These are phyloP conservation scores for Parauchenoglanis ngamensis DNA, from an alignment of 2,797 vertebrate genomes.

Conservation along the genomic window DNA sequence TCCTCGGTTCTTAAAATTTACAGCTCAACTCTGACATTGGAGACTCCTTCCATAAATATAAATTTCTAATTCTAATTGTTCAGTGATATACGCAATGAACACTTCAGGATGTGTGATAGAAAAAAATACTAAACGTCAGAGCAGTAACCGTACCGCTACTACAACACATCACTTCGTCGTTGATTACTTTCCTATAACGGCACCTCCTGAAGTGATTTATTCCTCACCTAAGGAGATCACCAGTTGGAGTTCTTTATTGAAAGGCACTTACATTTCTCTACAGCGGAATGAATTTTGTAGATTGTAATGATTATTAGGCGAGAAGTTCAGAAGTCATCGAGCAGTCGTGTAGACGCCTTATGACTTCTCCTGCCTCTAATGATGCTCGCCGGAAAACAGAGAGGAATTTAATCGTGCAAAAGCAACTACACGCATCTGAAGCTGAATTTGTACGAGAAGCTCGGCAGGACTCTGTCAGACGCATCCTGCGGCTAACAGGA, in stretches of 20 bases:
- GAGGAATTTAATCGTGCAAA: background rate
- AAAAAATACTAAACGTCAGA: background rate
- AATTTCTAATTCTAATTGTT: background rate
- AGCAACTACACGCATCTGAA: background rate
- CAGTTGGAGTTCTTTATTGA: background rate
- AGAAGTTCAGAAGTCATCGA: slow-evolving; percentile 15
- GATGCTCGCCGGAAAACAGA: slow-evolving; percentile 11
- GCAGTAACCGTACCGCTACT: background rate
- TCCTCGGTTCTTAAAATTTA: background rate
- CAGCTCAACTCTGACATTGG: background rate
- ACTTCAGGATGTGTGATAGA: background rate
- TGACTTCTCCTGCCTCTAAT: background rate
- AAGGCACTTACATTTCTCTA: background rate
- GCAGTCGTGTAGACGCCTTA: slow-evolving; percentile 11
- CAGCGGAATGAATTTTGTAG: background rate
- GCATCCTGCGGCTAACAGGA: slow-evolving; percentile 22
- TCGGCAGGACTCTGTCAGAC: slow-evolving; percentile 33
- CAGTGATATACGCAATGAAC: background rate
- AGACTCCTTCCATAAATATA: background rate
- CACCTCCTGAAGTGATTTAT: background rate
- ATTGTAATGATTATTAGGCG: background rate
- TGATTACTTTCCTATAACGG: background rate
- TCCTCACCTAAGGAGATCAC: background rate
- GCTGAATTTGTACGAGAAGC: background rate
- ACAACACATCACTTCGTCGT: background rate